Percentiles rank a stretch among this genome's conserved stretches.
These are phyloP conservation scores for Lerema accius DNA, from an alignment of 1,140 invertebrate genomes.

Conservation along the genomic window DNA sequence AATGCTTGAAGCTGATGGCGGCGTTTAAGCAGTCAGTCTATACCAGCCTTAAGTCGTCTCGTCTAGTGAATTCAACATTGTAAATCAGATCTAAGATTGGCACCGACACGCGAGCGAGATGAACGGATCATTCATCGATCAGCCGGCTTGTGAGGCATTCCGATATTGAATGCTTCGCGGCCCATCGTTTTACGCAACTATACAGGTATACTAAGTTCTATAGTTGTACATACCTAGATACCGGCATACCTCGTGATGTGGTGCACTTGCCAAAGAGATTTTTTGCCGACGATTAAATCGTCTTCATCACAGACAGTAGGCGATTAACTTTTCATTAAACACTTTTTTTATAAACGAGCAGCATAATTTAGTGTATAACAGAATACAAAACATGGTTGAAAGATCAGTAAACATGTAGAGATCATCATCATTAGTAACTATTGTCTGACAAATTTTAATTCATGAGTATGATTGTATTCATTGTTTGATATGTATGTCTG, in stretches of 20 bases:
- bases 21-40: no score
- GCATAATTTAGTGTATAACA: neutral
- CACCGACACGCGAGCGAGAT: conserved; percentile 1
- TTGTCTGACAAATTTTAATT: conserved; percentile 6
- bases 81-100: conserved; percentile 9
- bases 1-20: no score
- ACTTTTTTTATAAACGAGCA: conserved; percentile 6
- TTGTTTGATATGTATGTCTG: neutral
- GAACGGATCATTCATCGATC: conserved; percentile 23
- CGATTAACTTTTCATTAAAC: neutral
- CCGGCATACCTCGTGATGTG: neutral
- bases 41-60: no score
- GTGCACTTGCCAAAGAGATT: neutral
- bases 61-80: neutral
- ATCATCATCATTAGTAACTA: neutral
- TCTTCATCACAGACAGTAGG: no score
- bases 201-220: neutral
- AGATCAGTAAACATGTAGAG: conserved; percentile 9
- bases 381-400: conserved; percentile 3
- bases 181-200: conserved; percentile 10
- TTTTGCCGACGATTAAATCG: neutral
- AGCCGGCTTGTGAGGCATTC: conserved; percentile 3
- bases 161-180: conserved; percentile 8
- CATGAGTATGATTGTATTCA: neutral
- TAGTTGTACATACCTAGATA: neutral